Conservation (phyloP, 2,113 vertebrate species). For the Oenanthe oenanthe region DNA sequence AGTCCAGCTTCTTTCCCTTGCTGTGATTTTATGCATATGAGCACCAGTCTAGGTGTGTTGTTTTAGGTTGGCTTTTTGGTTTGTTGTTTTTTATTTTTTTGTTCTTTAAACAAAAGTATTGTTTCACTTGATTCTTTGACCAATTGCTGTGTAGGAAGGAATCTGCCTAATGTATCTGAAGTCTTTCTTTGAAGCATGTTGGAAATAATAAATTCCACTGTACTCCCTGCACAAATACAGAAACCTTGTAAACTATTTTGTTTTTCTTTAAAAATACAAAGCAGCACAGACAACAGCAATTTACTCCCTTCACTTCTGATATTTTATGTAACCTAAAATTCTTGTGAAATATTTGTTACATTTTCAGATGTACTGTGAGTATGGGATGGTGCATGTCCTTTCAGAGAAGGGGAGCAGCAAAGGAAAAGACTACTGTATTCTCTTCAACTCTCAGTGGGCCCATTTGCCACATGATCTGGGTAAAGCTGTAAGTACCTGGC, state of each 20-base stretch:
- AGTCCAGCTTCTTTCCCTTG: neutral
- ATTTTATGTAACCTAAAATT: neutral
- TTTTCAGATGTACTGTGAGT: conserved; percentile 85
- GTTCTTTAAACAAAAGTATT: neutral
- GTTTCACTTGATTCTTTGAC: neutral
- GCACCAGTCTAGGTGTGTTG: neutral
- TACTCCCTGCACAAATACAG: neutral
- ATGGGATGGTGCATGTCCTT: conserved; percentile 92
- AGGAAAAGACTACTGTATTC: conserved; percentile 95
- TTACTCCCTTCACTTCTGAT: neutral
- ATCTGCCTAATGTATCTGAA: neutral
- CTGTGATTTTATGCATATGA: neutral
- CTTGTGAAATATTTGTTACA: neutral
- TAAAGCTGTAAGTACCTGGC: conserved; percentile 86
- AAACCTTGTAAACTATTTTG: neutral
- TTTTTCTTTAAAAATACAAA: neutral
- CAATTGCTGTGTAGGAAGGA: neutral
- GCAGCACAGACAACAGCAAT: neutral
- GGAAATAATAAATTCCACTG: neutral
- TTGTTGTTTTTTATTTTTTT: neutral
- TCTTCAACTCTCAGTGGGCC: conserved; percentile 94
- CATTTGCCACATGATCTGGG: conserved; percentile 89
- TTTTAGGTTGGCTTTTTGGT: neutral
- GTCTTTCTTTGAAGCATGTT: neutral
- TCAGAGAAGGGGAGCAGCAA: conserved; percentile 74